phyloP scores from a whole-genome alignment of 2,113 vertebrate genomes.

The Dendrocopos noguchii region DNA sequence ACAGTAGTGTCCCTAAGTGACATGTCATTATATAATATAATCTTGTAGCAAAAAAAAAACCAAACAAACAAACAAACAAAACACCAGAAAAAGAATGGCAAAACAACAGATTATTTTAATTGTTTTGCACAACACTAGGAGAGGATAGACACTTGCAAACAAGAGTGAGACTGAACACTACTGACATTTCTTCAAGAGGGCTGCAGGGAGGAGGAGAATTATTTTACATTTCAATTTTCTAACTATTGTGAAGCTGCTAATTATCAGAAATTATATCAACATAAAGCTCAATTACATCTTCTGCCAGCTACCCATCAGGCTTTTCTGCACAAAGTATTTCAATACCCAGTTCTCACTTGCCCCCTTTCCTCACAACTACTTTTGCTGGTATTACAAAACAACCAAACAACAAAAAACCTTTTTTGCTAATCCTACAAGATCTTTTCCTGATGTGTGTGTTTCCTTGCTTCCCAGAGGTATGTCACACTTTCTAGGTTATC shows the following conservation, averaged over 20 bases:
- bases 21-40: constrained; percentile 26
- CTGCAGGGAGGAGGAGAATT: not conserved
- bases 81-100: no score
- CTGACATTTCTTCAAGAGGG: not conserved
- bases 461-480: not conserved
- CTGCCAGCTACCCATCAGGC: not conserved
- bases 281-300: not conserved
- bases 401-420: not conserved
- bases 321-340: not conserved
- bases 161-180: not conserved
- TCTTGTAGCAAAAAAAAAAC: not conserved
- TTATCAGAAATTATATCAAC: not conserved
- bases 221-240: constrained; percentile 12
- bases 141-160: not conserved
- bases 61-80: no score
- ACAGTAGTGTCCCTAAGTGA: constrained; percentile 13
- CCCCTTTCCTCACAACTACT: not conserved
- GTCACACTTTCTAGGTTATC: not conserved
- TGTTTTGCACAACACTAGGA: not conserved
- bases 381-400: not conserved
- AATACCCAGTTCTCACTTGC: not conserved
- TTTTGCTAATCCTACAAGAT: not conserved
- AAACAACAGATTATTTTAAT: not conserved
- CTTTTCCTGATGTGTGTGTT: not conserved
- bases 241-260: not conserved